phyloP scores from a whole-genome alignment of 2,113 vertebrate genomes.

The Machaerirhynchus nigripectus region DNA sequence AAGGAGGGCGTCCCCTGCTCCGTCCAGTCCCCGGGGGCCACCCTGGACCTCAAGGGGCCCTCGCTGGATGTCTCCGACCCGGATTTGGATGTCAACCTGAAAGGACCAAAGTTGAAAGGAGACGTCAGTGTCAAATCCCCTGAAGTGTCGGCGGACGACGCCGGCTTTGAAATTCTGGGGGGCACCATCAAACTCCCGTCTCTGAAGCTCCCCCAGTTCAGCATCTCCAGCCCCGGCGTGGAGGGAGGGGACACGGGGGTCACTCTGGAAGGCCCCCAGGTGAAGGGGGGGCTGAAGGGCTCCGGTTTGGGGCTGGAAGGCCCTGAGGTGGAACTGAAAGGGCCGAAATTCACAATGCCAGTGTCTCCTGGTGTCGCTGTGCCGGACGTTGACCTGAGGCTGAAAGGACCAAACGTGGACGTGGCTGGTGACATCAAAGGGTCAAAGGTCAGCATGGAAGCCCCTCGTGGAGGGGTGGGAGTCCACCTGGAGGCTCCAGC shows the following conservation, averaged over 20 bases:
- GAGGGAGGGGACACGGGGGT: neutral
- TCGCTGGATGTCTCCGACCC: neutral
- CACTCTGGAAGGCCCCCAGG: slow-evolving; percentile 19
- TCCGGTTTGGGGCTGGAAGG: neutral
- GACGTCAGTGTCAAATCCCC: slow-evolving; percentile 48
- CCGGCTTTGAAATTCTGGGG: slow-evolving; percentile 48
- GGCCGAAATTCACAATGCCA: neutral
- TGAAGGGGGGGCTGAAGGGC: slow-evolving; percentile 16
- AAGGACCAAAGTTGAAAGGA: slow-evolving; percentile 74
- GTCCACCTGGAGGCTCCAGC: slow-evolving; percentile 1
- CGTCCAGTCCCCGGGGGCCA: neutral
- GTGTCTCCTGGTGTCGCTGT: rapidly evolving
- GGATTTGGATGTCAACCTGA: slow-evolving; percentile 47
- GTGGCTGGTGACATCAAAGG: neutral
- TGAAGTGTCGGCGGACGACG: neutral
- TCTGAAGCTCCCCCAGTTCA: slow-evolving; percentile 70
- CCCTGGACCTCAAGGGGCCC: slow-evolving; percentile 12
- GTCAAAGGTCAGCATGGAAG: neutral
- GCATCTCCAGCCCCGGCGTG: neutral
- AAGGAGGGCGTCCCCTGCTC: neutral
- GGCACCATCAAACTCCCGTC: slow-evolving; percentile 66
- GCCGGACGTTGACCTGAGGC: neutral
- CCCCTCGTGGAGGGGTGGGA: rapidly evolving
- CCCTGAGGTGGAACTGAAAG: neutral
- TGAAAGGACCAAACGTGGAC: slow-evolving; percentile 51